phyloP scores from a whole-genome alignment of 1,140 invertebrate species.

The Eulimnadia texana region DNA sequence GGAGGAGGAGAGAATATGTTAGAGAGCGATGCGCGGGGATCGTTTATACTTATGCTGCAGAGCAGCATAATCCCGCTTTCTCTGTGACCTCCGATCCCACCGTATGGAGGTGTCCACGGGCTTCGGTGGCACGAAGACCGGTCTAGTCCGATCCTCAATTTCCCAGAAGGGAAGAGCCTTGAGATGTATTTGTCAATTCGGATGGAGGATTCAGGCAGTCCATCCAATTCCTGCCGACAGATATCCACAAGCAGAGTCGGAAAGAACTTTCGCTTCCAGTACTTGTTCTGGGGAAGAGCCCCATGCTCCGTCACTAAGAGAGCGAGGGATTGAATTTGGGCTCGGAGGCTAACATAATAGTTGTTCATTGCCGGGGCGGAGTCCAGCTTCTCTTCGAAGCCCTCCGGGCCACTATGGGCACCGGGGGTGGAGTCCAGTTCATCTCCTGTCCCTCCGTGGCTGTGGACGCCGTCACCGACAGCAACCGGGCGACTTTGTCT shows the following conservation, averaged over 20 bases:
- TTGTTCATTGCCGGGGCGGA: too few relatives aligned
- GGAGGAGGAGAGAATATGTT: slow-evolving; percentile 12
- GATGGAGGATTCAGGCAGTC: neutral
- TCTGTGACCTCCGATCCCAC: neutral
- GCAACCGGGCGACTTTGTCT: neutral
- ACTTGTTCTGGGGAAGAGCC: neutral
- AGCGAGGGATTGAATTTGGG: too few relatives aligned
- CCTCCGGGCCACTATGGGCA: neutral
- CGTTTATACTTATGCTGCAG: neutral
- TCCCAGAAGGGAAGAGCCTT: neutral
- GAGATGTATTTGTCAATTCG: neutral
- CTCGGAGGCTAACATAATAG: too few relatives aligned
- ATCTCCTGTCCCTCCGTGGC: neutral
- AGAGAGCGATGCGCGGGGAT: neutral
- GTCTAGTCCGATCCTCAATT: neutral
- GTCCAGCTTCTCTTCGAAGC: neutral
- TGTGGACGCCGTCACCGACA: neutral
- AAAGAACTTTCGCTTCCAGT: neutral
- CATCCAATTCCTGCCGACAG: neutral
- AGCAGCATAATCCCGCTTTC: neutral
- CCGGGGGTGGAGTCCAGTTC: neutral
- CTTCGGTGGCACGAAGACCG: neutral
- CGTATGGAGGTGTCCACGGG: neutral
- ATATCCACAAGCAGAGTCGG: neutral
- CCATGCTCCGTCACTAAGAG: neutral